Conservation (phyloP, 2,113 vertebrate species). For the Pseudorasbora parva region DNA sequence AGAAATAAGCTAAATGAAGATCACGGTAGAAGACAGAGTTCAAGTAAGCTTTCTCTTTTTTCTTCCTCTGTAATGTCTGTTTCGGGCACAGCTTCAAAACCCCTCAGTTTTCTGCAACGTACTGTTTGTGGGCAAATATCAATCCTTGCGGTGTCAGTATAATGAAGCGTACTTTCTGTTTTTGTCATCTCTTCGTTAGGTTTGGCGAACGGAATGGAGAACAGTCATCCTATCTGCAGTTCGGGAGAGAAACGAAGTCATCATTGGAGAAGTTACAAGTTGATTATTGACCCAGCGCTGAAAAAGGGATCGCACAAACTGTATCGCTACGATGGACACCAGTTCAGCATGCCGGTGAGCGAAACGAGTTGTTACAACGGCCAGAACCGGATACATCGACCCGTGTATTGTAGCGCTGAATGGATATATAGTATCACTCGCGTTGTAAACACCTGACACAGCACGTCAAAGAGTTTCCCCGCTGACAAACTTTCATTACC, state of each 20-base stretch:
- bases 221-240: constrained; percentile 87
- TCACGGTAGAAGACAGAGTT: constrained; percentile 91
- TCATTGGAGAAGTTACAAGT: constrained; percentile 99
- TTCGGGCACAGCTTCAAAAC: constrained; percentile 68
- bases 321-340: constrained; percentile 96
- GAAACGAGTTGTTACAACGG: constrained; percentile 13
- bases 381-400: constrained; percentile 31
- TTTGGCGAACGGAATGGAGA: constrained; percentile 98
- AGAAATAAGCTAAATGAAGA: constrained; percentile 87
- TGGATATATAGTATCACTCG: constrained; percentile 60
- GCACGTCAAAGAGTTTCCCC: constrained; percentile 66
- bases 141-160: constrained; percentile 37
- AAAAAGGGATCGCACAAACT: constrained; percentile 96
- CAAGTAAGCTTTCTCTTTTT: constrained; percentile 84
- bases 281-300: constrained; percentile 98
- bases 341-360: constrained; percentile 94
- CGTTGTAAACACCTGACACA: constrained; percentile 66
- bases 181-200: constrained; percentile 71
- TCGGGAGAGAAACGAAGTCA: constrained; percentile 95
- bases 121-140: constrained; percentile 19
- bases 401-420: constrained; percentile 65
- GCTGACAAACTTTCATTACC: background rate
- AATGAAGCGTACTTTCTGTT: constrained; percentile 48
- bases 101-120: constrained; percentile 57
- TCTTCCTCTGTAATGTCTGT: constrained; percentile 68